These are phyloP conservation scores for Alloplasta piceator DNA, from an alignment of 2,888 invertebrate genomes.

Conservation along the genomic window DNA sequence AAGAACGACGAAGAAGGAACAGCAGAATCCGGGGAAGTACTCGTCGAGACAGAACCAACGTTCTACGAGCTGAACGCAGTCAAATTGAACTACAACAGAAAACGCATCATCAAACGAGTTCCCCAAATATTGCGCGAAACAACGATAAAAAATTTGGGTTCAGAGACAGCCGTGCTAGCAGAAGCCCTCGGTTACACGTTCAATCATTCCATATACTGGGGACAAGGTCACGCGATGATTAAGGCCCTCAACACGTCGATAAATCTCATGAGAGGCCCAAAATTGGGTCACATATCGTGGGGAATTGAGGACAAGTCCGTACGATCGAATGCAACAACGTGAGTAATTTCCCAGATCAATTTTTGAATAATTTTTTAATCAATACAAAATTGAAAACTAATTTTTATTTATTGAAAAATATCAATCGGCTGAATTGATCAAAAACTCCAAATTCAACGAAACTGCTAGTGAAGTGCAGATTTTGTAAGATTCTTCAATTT, in stretches of 20 bases:
- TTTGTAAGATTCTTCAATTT: too few species aligned
- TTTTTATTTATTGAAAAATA: neutral
- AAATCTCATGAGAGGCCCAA: constrained; percentile 85
- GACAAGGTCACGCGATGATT: constrained; percentile 89
- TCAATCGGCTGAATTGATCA: too few species aligned
- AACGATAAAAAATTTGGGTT: constrained; percentile 84
- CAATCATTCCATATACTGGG: constrained; percentile 90
- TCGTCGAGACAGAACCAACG: constrained; percentile 92
- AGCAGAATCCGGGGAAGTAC: constrained; percentile 86
- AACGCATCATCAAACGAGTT: constrained; percentile 83
- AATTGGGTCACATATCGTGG: constrained; percentile 88
- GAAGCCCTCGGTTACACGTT: constrained; percentile 90
- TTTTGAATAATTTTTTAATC: constrained; percentile 11
- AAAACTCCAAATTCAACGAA: too few species aligned
- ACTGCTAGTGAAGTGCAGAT: too few species aligned
- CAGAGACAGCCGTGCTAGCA: constrained; percentile 87
- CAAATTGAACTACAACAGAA: constrained; percentile 85
- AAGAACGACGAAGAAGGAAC: constrained; percentile 75
- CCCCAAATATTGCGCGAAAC: constrained; percentile 80
- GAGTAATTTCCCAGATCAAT: constrained; percentile 66
- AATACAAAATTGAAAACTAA: neutral
- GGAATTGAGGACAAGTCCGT: constrained; percentile 85
- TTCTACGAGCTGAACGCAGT: constrained; percentile 90
- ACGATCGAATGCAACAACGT: constrained; percentile 85
- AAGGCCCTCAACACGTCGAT: constrained; percentile 89